Evolutionary conservation across 23 tunicate genomes (phyloP), one percentile per base, ranked within the genome.

Genomic region (Styela clava): DNA sequence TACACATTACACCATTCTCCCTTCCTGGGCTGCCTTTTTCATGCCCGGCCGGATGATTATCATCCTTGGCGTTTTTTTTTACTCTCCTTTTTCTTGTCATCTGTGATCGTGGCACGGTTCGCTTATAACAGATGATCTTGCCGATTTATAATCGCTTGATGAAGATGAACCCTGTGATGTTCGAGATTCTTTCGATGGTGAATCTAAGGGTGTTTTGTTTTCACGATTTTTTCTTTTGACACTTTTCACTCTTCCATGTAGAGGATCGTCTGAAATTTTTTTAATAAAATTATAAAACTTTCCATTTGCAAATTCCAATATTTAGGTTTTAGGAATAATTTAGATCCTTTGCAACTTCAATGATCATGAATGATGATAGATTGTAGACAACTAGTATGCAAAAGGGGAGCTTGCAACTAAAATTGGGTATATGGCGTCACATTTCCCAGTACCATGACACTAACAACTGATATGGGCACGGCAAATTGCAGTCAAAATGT

Each of bases 161-260:
- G 81, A 76, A 23, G 81, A 76, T 25, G 81, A 76, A 24, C 65
- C 65, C 22, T 76, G 81, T 24, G 81, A 76, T 44, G 81, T 76
- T 52, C 81, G 52, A 25, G 81, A 76, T 52, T 76, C 62, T 29
- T 76, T 76, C 52, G 81, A 76, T 44, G 81, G 81, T 18, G 81
- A 76, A 52, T 76, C 81, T 23, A 29, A n/a, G 0, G 65, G 31
- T n/a, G n/a, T n/a, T 33, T 44, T 76, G 26, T 35, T 73, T 26
- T 12, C 12, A 12, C 56, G 56, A 22, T 22, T 67, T 67, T 29
- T 67, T 67, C 71, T 67, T 25, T 19, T 67, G 31, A 27, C 31
- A 24, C 81, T 27, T 24, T 36, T 35, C 69, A 33, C 65, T 25
- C 81, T 36, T 25, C 81, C 81, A 52, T 76, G 81, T 7, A 76